Conservation (phyloP, 2,888 invertebrate species). For the Lampropteryx suffumata region DNA sequence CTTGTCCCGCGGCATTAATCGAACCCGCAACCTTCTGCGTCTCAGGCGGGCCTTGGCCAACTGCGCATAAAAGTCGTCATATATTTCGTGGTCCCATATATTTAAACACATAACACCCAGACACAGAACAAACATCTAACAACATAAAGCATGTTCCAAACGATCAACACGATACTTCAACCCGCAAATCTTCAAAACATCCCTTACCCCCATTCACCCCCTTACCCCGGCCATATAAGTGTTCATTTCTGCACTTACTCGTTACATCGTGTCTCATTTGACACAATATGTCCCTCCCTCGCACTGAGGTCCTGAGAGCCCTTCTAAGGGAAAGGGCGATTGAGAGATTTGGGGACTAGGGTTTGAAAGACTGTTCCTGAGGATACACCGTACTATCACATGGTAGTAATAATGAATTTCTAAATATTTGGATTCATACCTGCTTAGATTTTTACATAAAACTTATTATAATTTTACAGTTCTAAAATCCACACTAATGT, state of each 20-base stretch:
- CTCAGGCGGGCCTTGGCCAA: too few relatives aligned
- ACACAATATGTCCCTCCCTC: slow-evolving; percentile 47
- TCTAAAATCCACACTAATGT: too few relatives aligned
- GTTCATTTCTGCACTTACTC: slow-evolving; percentile 35
- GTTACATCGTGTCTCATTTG: slow-evolving; percentile 54
- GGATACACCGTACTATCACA: too few relatives aligned
- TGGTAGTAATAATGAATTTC: too few relatives aligned
- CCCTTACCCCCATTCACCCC: slow-evolving; percentile 4
- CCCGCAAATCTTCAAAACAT: slow-evolving; percentile 16
- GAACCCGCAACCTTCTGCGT: too few relatives aligned
- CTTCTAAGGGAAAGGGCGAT: slow-evolving; percentile 16
- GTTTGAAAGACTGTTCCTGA: not conserved
- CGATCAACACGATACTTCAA: not conserved
- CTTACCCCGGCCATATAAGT: slow-evolving; percentile 31
- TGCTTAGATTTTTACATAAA: too few relatives aligned
- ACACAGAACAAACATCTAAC: not conserved
- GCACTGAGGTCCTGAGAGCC: slow-evolving; percentile 29
- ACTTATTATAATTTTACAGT: too few relatives aligned
- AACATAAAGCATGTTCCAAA: not conserved
- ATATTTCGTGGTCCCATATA: too few relatives aligned
- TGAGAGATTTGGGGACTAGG: slow-evolving; percentile 10
- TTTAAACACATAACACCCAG: too few relatives aligned
- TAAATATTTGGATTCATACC: too few relatives aligned
- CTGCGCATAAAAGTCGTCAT: too few relatives aligned
- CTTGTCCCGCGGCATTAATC: too few relatives aligned